Evolutionary conservation across 2,797 vertebrate genomes (phyloP), one percentile per base, ranked within the genome.

Genomic region (Huso huso): DNA sequence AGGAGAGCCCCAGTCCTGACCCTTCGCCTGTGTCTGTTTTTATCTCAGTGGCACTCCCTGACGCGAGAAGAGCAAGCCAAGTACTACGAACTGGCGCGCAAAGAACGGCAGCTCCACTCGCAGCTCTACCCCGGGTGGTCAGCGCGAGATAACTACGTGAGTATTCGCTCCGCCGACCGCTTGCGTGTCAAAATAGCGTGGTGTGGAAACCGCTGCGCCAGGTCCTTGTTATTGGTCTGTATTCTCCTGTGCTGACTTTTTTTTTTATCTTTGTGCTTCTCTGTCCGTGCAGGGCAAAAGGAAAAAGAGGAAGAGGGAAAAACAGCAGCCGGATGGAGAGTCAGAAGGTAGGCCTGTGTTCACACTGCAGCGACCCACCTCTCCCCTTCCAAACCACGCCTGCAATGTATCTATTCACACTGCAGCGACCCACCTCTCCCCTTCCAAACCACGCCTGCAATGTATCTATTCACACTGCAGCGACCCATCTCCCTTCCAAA

Each of bases 71-170:
- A 97, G 58, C 95, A 98, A 77, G 90, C 94, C 49, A 95, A 93
- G 77, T 97, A 96, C 75, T 97, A 97, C 0, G 94, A 97, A 69
- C 80, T 97, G 62, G 95, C 95, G 0, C 90, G 94, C 53, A 94
- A 97, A 67, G 95, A 97, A 78, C 82, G 94, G 72, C 94, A 97
- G 70, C 90, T 97, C 11, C 95, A 97, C 80, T 94, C 93, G 0
- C 94, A 97, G 77, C 94, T 97, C 49, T 97, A 97, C 79, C 95
- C 95, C 0, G 93, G 93, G 49, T 98, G 95, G 95, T 97, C 95
- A 0, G 95, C 94, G 0, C 80, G 95, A 73, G 95, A 98, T 83
- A 97, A 98, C 85, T 98, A 98, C 0, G 95, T 98, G 72, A 89
- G 93, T 84, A 53, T 1, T 13, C 10, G 3, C 8, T 8, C 12